Evolutionary conservation across 1,140 invertebrate species (phyloP).

Genomic region (Drosophila oshimai): DNA sequence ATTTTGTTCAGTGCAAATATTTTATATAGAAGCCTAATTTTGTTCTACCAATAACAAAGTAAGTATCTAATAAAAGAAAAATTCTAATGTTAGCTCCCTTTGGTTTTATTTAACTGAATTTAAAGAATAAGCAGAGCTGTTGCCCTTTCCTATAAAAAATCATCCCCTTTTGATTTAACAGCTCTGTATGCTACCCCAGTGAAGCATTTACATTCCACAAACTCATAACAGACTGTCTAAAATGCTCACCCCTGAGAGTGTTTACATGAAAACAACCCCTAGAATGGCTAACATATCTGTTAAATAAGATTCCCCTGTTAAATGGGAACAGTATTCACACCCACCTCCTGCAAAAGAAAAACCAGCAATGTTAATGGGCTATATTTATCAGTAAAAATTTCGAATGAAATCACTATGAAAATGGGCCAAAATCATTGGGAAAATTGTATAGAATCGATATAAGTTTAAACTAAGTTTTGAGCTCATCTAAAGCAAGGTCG

Average conservation of each 20-base stretch:
- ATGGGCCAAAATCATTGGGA: background rate
- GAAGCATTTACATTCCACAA: slow-evolving; percentile 18
- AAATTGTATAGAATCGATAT: background rate
- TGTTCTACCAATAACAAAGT: too few species aligned
- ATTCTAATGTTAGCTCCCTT: too few species aligned
- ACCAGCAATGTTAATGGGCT: slow-evolving; percentile 2
- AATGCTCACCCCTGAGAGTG: background rate
- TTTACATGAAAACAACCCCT: background rate
- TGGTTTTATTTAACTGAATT: background rate
- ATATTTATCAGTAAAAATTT: background rate
- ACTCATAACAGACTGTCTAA: background rate
- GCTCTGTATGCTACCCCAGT: background rate
- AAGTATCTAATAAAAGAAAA: too few species aligned
- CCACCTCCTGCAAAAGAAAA: background rate
- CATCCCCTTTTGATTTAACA: slow-evolving; percentile 2
- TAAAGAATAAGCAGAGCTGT: background rate
- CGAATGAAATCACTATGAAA: background rate
- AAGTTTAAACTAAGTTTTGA: too few species aligned
- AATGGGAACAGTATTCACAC: slow-evolving; percentile 38
- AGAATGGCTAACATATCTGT: too few species aligned
- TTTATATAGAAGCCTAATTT: too few species aligned
- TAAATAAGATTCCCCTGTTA: too few species aligned
- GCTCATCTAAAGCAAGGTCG: background rate
- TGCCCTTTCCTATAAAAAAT: slow-evolving; percentile 10
- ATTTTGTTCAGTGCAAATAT: too few species aligned